Conservation (phyloP, 2,113 vertebrate genomes). For the Excalfactoria chinensis region DNA sequence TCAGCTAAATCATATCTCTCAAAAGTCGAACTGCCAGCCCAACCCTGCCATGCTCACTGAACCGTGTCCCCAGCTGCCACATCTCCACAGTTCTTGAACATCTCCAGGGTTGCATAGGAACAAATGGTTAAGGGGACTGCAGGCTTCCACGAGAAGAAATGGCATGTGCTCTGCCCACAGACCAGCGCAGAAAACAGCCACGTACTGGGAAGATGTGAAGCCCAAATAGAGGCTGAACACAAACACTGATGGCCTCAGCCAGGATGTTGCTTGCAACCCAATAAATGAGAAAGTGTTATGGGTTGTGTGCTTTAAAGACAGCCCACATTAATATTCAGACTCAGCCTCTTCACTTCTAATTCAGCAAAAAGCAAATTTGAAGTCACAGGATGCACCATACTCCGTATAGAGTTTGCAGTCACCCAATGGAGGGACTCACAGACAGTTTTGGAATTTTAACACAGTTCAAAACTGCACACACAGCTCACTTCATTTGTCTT, state of each 20-base stretch:
- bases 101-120: not conserved
- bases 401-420: not conserved
- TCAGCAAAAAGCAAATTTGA: not conserved
- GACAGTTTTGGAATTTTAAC: not conserved
- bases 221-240: not conserved
- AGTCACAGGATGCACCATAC: accelerated
- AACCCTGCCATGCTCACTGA: too few species aligned
- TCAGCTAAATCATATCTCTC: too few species aligned
- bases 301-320: not conserved
- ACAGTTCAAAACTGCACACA: not conserved
- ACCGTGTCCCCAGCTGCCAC: too few species aligned
- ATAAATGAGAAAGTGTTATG: accelerated
- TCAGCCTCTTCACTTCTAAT: not conserved
- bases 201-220: accelerated
- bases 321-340: not conserved
- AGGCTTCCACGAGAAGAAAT: accelerated
- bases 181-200: not conserved
- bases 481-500: not conserved
- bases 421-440: not conserved
- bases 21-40: too few species aligned
- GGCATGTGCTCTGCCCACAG: not conserved
- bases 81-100: too few species aligned
- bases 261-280: not conserved
- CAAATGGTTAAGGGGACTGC: not conserved
- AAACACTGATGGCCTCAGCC: not conserved